Evolutionary conservation across 2,113 vertebrate genomes (phyloP), one percentile per base, ranked within the genome.

Genomic region (Carollia perspicillata): DNA sequence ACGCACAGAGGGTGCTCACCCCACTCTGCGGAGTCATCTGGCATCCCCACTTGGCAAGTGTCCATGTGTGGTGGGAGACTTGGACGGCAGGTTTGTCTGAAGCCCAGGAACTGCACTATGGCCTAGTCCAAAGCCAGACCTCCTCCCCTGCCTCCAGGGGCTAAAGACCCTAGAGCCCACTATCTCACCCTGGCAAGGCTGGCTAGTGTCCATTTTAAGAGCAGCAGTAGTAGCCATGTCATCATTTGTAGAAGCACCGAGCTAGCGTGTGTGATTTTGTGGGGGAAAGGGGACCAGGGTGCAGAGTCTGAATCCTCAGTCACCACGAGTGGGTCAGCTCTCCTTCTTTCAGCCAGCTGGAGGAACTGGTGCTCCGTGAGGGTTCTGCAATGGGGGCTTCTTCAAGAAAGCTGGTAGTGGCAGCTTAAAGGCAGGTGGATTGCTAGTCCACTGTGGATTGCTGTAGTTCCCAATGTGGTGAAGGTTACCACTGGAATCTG

Each of bases 1-100:
- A 5, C 35, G 8, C 77, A 10, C 55, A 26, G 55, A 1, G 3
- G 51, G 53, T 33, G 68, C 49, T 51, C 20, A 9, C 9, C n/a
- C 7, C 1, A 0, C 11, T 40, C 3, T 12, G 9, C 0, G 1
- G 16, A 23, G 11, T 8, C 75, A 35, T 28, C 86, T 40, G 47
- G 72, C 2, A 26, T 12, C 9, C 6, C 40, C 23, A 14, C 13
- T n/a, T 11, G 49, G 55, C 85, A 40, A 33, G 66, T n/a, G 30
- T 30, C 26, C 18, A 3, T 5, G 6, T 9, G 79, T 35, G n/a
- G 10, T 10, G 26, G 33, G 10, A 55, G 42, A 63, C 28, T 47
- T 6, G 17, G 81, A 66, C 18, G 37, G 60, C 33, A 30, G 42
- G 37, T 26, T 42, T 55, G n/a, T 17, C 60, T 63, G 75, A 80